Base-by-base conservation (phyloP, 2,888 invertebrate genomes). In the Lutraria lutraria region DNA sequence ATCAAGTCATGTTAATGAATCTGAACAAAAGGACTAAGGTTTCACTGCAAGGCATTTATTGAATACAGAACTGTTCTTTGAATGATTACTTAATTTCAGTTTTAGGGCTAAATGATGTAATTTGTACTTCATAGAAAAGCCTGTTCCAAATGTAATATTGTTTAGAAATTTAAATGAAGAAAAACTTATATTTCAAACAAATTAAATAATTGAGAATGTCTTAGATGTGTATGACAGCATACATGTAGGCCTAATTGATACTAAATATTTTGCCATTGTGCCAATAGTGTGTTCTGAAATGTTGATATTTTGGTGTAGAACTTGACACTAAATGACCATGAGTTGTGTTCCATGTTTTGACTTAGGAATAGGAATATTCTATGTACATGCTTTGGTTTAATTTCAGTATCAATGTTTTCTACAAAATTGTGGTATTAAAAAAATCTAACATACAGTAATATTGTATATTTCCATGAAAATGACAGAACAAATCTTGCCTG, bases 261-360 rank as follows among this genome's bases (percentile, higher is more conserved):
- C 63, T 76, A 31, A 34, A 31, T 76, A 72, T 29, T 31, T 16
- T 76, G 15, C 34, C 76, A 76, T 19, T 31, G 31, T 76, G 34
- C 76, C 76, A 76, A 19, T 76, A 34, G 76, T 34, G 34, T 76
- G 76, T 76, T 76, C 76, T 31, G 25, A 68, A 68, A 25, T 68
- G 25, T n/a, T 68, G 63, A 68, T 68, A 25, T 68, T 68, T 68
- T 68, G 63, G 25, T 68, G 63, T 25, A 25, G 63, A 25, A 68
- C 12, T n/a, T 25, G 21, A 60, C 15, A 21, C 60, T 21, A 60
- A n/a, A 15, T 60, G 60, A 60, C 21, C 60, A 60, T 4, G 21
- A n/a, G n/a, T 60, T 21, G 21, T 60, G 60, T 60, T 60, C 60
- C n/a, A 21, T 19, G 60, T n/a, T 60, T 6, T 19, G 8, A 60